These are phyloP conservation scores for Gallinago media DNA, from an alignment of 2,113 vertebrate species.

Conservation along the genomic window DNA sequence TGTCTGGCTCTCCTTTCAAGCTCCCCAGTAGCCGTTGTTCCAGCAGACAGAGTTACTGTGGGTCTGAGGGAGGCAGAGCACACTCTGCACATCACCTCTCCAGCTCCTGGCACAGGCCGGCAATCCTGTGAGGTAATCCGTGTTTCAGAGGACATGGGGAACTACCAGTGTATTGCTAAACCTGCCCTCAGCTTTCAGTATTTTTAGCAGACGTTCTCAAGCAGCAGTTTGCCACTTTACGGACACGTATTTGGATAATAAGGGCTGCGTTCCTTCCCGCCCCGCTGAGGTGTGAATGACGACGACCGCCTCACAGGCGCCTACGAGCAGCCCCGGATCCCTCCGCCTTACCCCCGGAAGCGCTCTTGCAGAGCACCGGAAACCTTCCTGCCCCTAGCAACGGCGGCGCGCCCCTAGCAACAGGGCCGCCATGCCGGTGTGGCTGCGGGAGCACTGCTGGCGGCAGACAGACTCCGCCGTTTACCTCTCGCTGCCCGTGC, in stretches of 20 bases:
- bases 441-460: conserved; percentile 84
- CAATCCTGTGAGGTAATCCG: fast-evolving
- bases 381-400: conserved; percentile 20
- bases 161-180: background rate
- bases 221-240: background rate
- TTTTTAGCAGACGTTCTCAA: background rate
- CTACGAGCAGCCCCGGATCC: background rate
- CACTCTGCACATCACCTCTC: background rate
- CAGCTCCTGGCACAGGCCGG: background rate
- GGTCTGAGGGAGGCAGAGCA: background rate
- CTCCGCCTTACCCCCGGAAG: conserved; percentile 46
- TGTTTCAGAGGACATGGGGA: background rate
- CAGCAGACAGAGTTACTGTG: background rate
- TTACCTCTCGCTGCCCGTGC: conserved; percentile 83
- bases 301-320: fast-evolving
- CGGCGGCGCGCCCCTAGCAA: background rate
- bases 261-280: fast-evolving
- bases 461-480: conserved; percentile 80
- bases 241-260: fast-evolving
- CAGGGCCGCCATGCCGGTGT: conserved; percentile 80
- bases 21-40: background rate
- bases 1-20: background rate
- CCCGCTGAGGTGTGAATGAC: fast-evolving
- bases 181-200: background rate
- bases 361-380: background rate